These are phyloP conservation scores for Protodeltote pygarga DNA, from an alignment of 2,888 invertebrate species.

Conservation along the genomic window DNA sequence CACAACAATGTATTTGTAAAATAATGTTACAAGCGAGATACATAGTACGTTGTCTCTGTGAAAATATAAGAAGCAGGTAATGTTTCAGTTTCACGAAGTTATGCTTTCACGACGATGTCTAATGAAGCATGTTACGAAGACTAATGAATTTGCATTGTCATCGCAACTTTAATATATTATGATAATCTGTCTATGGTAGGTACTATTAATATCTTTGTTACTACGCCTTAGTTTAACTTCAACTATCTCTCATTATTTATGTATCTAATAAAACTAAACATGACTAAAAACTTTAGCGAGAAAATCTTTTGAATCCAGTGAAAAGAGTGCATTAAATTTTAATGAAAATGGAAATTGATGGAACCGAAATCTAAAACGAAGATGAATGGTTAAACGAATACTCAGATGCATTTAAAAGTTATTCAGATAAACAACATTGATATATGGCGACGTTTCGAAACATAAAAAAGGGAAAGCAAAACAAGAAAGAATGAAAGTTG, in stretches of 20 bases:
- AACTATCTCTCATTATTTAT: no score
- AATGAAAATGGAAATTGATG: neutral
- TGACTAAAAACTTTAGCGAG: no score
- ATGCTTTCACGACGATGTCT: constrained; percentile 25
- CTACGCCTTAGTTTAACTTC: neutral
- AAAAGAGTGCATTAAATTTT: no score
- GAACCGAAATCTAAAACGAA: neutral
- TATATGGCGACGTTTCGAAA: constrained; percentile 8
- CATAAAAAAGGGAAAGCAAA: constrained; percentile 31
- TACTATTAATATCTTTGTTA: neutral
- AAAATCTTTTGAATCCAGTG: no score
- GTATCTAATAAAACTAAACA: no score
- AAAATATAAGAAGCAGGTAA: no score
- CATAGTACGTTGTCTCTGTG: no score
- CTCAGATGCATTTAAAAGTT: neutral
- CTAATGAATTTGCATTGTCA: constrained; percentile 35
- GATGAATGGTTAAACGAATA: constrained; percentile 1
- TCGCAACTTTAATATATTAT: constrained; percentile 8
- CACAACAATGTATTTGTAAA: no score
- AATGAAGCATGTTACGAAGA: constrained; percentile 41
- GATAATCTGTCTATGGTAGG: neutral
- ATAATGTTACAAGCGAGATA: no score
- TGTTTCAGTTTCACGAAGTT: constrained; percentile 11
- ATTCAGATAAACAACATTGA: constrained; percentile 10
- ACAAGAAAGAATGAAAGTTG: constrained; percentile 53